Evolutionary conservation across 2,888 invertebrate species (phyloP).

Genomic region (Lasioglossum calceatum): DNA sequence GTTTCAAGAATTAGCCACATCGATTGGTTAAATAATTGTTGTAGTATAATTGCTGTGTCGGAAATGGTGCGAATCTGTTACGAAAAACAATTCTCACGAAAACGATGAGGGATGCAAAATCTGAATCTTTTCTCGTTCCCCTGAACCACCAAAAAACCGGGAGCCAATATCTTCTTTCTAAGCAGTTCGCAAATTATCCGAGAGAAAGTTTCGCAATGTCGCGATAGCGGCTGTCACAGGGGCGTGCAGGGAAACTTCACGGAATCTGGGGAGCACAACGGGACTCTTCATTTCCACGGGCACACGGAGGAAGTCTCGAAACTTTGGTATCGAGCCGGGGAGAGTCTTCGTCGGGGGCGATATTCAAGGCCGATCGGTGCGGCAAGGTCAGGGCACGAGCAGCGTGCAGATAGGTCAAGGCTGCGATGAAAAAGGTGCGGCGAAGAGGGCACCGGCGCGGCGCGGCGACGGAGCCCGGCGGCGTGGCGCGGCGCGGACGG

Average conservation of each 20-base stretch:
- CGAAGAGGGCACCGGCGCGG: not conserved
- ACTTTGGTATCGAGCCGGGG: slow-evolving; percentile 66
- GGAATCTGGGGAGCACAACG: slow-evolving; percentile 61
- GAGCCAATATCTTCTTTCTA: not conserved
- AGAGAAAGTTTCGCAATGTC: not conserved
- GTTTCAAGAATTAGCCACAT: no score
- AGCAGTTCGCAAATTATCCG: not conserved
- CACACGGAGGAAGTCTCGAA: slow-evolving; percentile 64
- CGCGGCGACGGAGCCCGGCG: not conserved
- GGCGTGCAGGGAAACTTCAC: slow-evolving; percentile 59
- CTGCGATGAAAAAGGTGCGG: slow-evolving; percentile 23
- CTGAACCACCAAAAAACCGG: not conserved
- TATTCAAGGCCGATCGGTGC: slow-evolving; percentile 68
- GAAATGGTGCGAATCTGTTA: not conserved
- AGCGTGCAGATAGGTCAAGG: slow-evolving; percentile 68
- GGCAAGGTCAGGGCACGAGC: slow-evolving; percentile 56
- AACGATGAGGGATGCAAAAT: no score
- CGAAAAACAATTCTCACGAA: not conserved
- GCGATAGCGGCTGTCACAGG: slow-evolving; percentile 34
- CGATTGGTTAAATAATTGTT: not conserved
- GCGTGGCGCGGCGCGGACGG: slow-evolving; percentile 50
- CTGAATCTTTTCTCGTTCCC: not conserved
- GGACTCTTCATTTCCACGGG: slow-evolving; percentile 67
- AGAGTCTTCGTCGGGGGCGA: slow-evolving; percentile 50
- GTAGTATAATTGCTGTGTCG: not conserved